phyloP scores from a whole-genome alignment of 2,113 vertebrate genomes.

The Chlamydotis undulata region DNA sequence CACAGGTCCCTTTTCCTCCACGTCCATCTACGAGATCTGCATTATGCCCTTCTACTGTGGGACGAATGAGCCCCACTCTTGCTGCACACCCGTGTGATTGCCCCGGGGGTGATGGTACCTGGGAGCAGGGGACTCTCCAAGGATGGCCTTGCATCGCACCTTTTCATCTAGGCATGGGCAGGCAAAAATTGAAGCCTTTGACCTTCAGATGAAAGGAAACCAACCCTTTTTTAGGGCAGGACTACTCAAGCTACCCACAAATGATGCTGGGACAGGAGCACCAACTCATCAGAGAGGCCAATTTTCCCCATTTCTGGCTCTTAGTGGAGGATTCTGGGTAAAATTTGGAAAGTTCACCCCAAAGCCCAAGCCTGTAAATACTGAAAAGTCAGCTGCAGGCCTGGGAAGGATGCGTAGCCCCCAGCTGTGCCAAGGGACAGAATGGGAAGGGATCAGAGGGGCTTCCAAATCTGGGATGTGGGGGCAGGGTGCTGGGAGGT shows the following conservation, averaged over 20 bases:
- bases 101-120: neutral
- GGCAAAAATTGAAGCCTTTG: neutral
- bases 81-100: neutral
- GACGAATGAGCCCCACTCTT: accelerated
- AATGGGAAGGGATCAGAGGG: neutral
- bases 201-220: neutral
- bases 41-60: neutral
- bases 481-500: accelerated
- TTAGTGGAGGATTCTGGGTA: neutral
- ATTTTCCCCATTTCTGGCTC: neutral
- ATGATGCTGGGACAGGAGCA: neutral
- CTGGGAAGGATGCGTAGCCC: too few relatives aligned
- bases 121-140: neutral
- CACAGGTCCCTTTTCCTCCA: neutral
- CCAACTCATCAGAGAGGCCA: neutral
- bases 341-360: neutral
- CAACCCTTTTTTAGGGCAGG: neutral
- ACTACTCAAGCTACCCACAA: neutral
- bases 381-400: neutral
- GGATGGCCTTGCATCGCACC: neutral
- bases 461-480: neutral
- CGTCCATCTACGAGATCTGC: neutral
- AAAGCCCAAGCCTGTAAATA: neutral
- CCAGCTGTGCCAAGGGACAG: neutral
- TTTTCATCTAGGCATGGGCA: neutral